A percentile compares a stretch with the other conserved stretches of the same genome.
Conservation (phyloP, 2,797 vertebrate species). For the Sebastes vulpes region DNA sequence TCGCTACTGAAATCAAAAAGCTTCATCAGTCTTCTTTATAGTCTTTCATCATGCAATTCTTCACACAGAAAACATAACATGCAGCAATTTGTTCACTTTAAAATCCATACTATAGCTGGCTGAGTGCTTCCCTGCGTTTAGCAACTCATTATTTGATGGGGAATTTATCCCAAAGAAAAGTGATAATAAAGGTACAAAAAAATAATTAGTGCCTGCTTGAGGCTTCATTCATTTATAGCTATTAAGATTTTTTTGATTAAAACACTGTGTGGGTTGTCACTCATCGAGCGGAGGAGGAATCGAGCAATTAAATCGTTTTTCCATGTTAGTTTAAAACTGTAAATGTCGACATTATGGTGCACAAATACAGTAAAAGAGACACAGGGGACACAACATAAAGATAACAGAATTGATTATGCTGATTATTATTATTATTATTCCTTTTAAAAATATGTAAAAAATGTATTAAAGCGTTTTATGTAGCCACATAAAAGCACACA, state of each 20-base stretch:
- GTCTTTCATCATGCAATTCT: not conserved
- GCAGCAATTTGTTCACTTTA: not conserved
- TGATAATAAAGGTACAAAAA: constrained; percentile 8
- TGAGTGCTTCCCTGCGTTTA: not conserved
- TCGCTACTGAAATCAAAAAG: constrained; percentile 30
- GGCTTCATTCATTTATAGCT: constrained; percentile 14
- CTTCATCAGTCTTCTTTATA: not conserved
- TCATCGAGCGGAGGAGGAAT: not conserved
- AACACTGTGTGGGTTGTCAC: constrained; percentile 3
- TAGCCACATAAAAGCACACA: not conserved
- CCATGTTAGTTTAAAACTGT: not conserved
- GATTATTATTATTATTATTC: not conserved
- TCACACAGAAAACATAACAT: not conserved
- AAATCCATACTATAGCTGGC: not conserved
- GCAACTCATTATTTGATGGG: constrained; percentile 24
- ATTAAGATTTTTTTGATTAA: constrained; percentile 34
- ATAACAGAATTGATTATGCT: not conserved
- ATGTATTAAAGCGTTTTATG: not conserved
- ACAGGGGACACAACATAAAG: not conserved
- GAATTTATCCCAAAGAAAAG: constrained; percentile 19
- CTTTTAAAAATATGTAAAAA: not conserved
- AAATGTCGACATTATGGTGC: not conserved
- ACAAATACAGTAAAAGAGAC: not conserved
- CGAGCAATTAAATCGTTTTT: not conserved
- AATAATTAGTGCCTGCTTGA: constrained; percentile 40